A percentile compares a stretch with the other conserved stretches of the same genome.
phyloP scores from a whole-genome alignment of 2,797 vertebrate genomes.

The Balearica regulorum region DNA sequence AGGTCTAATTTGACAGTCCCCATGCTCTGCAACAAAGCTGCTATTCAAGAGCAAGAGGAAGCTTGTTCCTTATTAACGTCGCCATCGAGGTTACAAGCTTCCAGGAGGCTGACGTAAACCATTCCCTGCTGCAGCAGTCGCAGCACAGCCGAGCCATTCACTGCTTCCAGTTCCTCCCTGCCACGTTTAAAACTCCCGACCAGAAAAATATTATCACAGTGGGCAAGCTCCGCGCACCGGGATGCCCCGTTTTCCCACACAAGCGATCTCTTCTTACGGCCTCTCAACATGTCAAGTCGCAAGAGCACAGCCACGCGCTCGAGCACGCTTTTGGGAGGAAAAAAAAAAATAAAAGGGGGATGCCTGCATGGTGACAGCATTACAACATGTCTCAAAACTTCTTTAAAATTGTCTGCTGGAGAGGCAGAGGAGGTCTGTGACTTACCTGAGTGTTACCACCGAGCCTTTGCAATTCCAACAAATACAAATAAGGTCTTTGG shows the following conservation, averaged over 20 bases:
- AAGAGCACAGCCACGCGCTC: rapidly evolving
- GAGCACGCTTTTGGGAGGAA: neutral
- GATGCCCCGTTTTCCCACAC: neutral
- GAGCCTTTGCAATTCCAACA: neutral
- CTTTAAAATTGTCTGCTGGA: neutral
- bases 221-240: neutral
- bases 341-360: neutral
- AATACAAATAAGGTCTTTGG: neutral
- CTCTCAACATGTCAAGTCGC: neutral
- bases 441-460: neutral
- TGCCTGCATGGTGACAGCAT: neutral
- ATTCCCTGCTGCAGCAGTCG: neutral
- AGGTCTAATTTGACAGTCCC: conserved; percentile 21
- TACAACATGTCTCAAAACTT: neutral
- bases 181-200: neutral
- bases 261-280: neutral
- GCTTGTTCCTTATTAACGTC: neutral
- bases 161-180: conserved; percentile 21
- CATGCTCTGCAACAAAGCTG: conserved; percentile 43
- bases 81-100: conserved; percentile 2
- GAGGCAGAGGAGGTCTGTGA: neutral
- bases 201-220: neutral
- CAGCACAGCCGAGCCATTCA: neutral
- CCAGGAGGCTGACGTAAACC: conserved; percentile 28
- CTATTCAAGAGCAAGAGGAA: conserved; percentile 43